phyloP scores from a whole-genome alignment of 2,797 vertebrate genomes.

The Peromyscus melanophrys region DNA sequence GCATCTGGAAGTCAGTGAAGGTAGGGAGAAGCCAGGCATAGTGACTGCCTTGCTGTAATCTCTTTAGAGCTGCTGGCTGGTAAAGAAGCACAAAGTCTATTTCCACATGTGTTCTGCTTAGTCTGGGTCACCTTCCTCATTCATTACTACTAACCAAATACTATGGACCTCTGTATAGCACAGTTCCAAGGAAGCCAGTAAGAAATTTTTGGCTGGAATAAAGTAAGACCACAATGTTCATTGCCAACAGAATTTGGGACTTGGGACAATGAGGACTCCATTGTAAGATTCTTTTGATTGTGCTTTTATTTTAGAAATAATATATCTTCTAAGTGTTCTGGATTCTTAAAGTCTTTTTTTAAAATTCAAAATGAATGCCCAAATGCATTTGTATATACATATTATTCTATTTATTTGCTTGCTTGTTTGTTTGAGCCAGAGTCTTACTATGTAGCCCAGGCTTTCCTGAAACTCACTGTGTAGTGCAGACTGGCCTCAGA shows the following conservation, averaged over 20 bases:
- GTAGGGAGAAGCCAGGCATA: not conserved
- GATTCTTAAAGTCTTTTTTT: not conserved
- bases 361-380: not conserved
- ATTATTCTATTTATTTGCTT: not conserved
- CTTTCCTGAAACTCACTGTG: not conserved
- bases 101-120: not conserved
- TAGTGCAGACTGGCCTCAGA: not conserved
- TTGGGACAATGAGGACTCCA: not conserved
- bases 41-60: not conserved
- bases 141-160: not conserved
- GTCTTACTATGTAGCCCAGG: not conserved
- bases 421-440: not conserved
- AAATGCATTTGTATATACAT: not conserved
- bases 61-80: not conserved
- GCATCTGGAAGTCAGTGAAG: no score
- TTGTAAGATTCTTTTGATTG: not conserved
- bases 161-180: not conserved
- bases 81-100: accelerated
- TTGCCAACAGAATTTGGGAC: not conserved
- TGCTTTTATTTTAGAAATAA: not conserved
- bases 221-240: not conserved
- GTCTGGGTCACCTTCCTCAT: not conserved
- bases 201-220: not conserved
- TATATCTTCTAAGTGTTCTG: not conserved
- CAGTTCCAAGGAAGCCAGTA: not conserved